phyloP scores from a whole-genome alignment of 2,113 vertebrate species.

The Ariopsis seemanni region DNA sequence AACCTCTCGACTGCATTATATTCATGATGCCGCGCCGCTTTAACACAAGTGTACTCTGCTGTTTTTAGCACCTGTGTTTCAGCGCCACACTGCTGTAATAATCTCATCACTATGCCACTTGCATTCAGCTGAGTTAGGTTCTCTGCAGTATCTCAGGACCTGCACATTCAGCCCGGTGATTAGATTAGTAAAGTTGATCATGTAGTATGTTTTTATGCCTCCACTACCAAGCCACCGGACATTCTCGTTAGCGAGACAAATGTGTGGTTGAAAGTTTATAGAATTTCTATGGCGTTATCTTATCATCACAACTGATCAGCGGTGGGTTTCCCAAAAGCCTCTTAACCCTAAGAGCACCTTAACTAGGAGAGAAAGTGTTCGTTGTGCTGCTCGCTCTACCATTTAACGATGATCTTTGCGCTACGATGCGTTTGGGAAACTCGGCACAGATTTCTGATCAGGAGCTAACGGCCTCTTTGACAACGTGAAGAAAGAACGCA shows the following conservation, averaged over 20 bases:
- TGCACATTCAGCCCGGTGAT: not conserved
- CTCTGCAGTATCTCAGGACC: slow-evolving; percentile 16
- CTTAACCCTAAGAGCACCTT: no score
- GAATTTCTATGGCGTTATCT: not conserved
- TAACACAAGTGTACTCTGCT: not conserved
- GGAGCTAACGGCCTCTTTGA: not conserved
- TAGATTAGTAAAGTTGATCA: not conserved
- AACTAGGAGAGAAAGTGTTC: no score
- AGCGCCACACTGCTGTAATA: slow-evolving; percentile 5
- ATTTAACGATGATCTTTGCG: no score
- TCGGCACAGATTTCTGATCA: no score
- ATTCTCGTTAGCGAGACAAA: no score
- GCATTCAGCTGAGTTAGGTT: slow-evolving; percentile 25
- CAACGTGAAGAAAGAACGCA: not conserved
- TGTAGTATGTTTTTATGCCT: not conserved
- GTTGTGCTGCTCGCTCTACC: no score
- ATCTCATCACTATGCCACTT: slow-evolving; percentile 31
- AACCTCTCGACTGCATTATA: not conserved
- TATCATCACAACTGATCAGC: not conserved
- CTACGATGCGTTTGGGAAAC: no score
- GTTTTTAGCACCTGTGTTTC: not conserved
- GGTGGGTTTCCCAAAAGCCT: no score
- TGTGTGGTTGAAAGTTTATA: not conserved
- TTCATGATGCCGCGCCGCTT: no score
- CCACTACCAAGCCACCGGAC: not conserved